Base-by-base conservation (phyloP, 2,888 invertebrate species). In the Tupiocoris notatus region DNA sequence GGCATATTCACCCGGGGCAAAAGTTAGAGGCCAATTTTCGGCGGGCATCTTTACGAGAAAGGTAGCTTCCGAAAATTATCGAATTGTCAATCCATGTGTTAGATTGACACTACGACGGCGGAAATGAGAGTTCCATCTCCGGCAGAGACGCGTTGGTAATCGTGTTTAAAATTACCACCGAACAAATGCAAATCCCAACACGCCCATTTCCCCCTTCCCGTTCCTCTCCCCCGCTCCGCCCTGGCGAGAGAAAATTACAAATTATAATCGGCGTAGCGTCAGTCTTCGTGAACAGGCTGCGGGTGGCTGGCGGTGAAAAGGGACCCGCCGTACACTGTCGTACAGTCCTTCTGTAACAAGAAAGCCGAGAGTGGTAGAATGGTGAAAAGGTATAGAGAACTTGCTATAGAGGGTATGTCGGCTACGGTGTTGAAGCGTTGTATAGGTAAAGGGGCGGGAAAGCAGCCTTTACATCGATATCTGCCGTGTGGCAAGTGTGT, bases 401-500 rank as follows among this genome's bases (percentile, higher is more conserved):
- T n/a, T n/a, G 22, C 23, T 18, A 54, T 24, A 39, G 39, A 54
- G 68, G 20, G 68, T 21, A 39, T 39, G 39, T 39, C 39, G 39
- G 39, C 12, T 3, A 39, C n/a, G n/a, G n/a, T n/a, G n/a, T n/a
- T n/a, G n/a, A n/a, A n/a, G n/a, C n/a, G 56, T 39, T 63, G 67
- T 56, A 21, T 18, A 21, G 67, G 58, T 21, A 17, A 22, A 66
- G 65, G 39, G 56, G 63, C 16, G 56, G 54, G 57, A 68, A 22
- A 22, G 58, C 70, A 57, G 64, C 68, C 39, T 12, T 59, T 74
- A 77, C 77, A 77, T 77, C 77, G 77, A 77, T 77, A 77, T 77
- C 65, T 77, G 75, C 70, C 71, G 77, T 66, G 75, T 75, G 79
- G 79, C 79, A 77, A 77, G 77, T 79, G 79, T 79, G 79, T 79